These are phyloP conservation scores for Sarcophaga variegata DNA, from an alignment of 2,888 invertebrate species.

Conservation along the genomic window DNA sequence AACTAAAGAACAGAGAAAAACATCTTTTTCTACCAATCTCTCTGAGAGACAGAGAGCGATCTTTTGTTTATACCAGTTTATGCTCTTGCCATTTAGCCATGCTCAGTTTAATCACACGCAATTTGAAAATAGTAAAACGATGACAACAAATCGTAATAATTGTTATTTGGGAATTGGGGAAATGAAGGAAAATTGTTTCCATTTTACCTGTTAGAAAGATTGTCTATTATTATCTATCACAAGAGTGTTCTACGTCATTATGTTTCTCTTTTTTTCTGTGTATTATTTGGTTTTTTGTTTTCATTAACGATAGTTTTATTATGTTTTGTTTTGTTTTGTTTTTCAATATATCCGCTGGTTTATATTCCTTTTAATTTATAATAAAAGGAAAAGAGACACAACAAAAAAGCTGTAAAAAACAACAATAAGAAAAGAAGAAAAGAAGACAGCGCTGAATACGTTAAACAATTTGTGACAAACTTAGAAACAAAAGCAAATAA, in stretches of 20 bases:
- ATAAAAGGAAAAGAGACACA: constrained; percentile 7
- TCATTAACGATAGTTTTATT: constrained; percentile 44
- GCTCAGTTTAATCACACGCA: constrained; percentile 57
- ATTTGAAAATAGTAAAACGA: constrained; percentile 49
- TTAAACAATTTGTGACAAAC: constrained; percentile 63
- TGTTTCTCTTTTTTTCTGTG: constrained; percentile 10
- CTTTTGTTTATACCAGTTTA: not conserved
- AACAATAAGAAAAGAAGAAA: not conserved
- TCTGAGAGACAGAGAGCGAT: not conserved
- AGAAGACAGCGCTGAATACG: constrained; percentile 32
- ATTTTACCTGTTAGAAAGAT: constrained; percentile 63
- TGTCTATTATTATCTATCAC: constrained; percentile 54
- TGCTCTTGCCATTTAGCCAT: not conserved
- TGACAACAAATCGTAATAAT: constrained; percentile 66
- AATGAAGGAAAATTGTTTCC: constrained; percentile 56
- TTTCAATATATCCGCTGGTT: constrained; percentile 50
- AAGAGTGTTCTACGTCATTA: constrained; percentile 35
- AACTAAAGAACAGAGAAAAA: not conserved
- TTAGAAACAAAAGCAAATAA: constrained; percentile 33
- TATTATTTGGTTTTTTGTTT: constrained; percentile 41
- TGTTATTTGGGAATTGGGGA: constrained; percentile 68
- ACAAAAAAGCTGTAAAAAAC: not conserved
- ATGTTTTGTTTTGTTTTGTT: constrained; percentile 7
- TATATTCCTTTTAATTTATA: constrained; percentile 50
- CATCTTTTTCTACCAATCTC: too few relatives aligned